Percentiles rank a stretch among this genome's conserved stretches.
Evolutionary conservation across 2,888 invertebrate genomes (phyloP).

Genomic region (Cephalotes varians): DNA sequence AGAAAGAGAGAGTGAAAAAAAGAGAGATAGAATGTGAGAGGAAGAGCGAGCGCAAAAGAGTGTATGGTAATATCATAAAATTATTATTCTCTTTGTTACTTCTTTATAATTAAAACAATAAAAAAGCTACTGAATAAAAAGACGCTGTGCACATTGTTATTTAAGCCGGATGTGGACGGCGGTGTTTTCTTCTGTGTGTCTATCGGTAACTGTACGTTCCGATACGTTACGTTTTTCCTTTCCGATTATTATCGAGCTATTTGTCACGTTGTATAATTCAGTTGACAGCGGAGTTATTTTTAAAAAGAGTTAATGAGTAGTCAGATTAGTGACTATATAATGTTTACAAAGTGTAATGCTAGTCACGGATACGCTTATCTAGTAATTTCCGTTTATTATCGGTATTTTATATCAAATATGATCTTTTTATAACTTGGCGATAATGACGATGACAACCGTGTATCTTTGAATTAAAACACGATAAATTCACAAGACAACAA

Average conservation of each 20-base stretch:
- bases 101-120: constrained; percentile 85
- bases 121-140: constrained; percentile 83
- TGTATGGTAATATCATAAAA: constrained; percentile 84
- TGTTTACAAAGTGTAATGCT: not conserved
- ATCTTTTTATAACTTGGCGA: constrained; percentile 51
- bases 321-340: not conserved
- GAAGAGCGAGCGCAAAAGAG: constrained; percentile 71
- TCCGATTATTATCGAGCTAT: constrained; percentile 31
- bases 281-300: not conserved
- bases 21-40: constrained; percentile 43
- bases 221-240: not conserved
- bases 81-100: constrained; percentile 86
- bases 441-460: constrained; percentile 6
- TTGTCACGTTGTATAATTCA: not conserved
- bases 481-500: not conserved
- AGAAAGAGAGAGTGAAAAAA: constrained; percentile 31
- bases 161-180: constrained; percentile 30
- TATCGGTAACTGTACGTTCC: constrained; percentile 33
- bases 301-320: not conserved
- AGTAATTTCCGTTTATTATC: constrained; percentile 23
- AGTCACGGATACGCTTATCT: constrained; percentile 12
- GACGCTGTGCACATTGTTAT: constrained; percentile 64
- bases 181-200: constrained; percentile 24
- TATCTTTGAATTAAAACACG: constrained; percentile 42
- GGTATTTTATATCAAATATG: not conserved